A percentile compares a stretch with the other conserved stretches of the same genome.
phyloP scores from a whole-genome alignment of 1,140 invertebrate genomes.

The Adoxophyes honmai region DNA sequence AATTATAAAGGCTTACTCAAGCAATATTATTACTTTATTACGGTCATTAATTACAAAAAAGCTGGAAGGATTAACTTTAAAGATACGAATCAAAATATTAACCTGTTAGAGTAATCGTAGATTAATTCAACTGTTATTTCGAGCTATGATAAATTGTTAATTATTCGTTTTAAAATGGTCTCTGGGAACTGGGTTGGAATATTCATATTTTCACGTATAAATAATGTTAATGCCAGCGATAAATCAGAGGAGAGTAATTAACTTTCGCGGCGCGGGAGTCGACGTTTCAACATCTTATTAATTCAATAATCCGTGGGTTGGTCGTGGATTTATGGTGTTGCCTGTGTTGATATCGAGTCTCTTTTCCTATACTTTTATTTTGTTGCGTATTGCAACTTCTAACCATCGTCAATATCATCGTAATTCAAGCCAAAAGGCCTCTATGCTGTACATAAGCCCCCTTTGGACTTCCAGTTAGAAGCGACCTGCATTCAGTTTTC shows the following conservation, averaged over 20 bases:
- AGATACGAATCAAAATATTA: conserved; percentile 12
- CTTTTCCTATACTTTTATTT: too few relatives aligned
- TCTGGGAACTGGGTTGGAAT: conserved; percentile 13
- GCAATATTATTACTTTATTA: not conserved
- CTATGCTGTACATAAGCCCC: too few relatives aligned
- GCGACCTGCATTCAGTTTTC: too few relatives aligned
- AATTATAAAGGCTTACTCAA: not conserved
- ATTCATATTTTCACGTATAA: conserved; percentile 13
- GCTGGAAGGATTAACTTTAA: not conserved
- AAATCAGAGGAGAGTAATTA: conserved; percentile 7
- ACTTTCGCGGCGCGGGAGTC: conserved; percentile 5
- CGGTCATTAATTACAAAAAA: too few relatives aligned
- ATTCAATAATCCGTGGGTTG: conserved; percentile 26
- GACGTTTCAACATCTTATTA: conserved; percentile 37
- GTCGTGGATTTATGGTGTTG: not conserved
- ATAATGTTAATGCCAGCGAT: conserved; percentile 1
- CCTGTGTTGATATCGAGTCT: not conserved
- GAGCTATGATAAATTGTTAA: conserved; percentile 7
- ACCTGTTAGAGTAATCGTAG: not conserved
- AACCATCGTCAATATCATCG: too few relatives aligned
- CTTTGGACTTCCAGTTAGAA: too few relatives aligned
- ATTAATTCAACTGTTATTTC: conserved; percentile 5
- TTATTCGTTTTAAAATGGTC: not conserved
- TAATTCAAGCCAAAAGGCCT: too few relatives aligned
- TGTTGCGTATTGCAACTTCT: too few relatives aligned